Evolutionary conservation across 2,113 vertebrate species (phyloP).

Genomic region (Pagrus major): DNA sequence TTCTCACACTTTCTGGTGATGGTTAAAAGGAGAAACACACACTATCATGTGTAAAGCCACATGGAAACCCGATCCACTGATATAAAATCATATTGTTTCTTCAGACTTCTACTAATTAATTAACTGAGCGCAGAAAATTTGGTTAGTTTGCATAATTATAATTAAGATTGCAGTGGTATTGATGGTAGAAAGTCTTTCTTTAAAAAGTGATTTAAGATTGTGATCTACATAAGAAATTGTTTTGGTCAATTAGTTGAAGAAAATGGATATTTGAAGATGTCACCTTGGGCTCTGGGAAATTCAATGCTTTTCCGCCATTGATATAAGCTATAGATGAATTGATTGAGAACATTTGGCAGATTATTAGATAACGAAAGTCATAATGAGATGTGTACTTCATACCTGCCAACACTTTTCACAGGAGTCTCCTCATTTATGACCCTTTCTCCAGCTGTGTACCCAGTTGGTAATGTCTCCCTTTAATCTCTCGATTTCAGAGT

Average conservation of each 20-base stretch:
- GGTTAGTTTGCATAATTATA: slow-evolving; percentile 2
- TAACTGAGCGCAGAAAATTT: not conserved
- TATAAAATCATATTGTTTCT: not conserved
- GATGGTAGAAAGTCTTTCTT: not conserved
- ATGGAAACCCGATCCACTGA: not conserved
- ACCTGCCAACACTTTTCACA: too few relatives aligned
- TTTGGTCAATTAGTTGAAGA: not conserved
- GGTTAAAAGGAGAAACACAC: slow-evolving; percentile 42
- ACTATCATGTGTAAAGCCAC: slow-evolving; percentile 7
- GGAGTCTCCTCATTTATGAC: too few relatives aligned
- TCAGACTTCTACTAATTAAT: slow-evolving; percentile 1
- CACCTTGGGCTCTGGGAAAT: not conserved
- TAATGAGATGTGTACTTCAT: too few relatives aligned
- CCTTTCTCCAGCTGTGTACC: too few relatives aligned
- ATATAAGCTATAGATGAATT: too few relatives aligned
- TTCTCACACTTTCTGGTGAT: slow-evolving; percentile 52
- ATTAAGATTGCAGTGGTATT: slow-evolving; percentile 4
- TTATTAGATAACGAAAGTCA: too few relatives aligned
- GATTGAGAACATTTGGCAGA: too few relatives aligned
- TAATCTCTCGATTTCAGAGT: too few relatives aligned
- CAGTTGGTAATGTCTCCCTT: too few relatives aligned
- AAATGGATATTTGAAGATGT: not conserved
- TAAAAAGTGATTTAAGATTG: not conserved
- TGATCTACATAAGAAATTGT: not conserved
- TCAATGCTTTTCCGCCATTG: too few relatives aligned